Conservation (phyloP, 2,888 invertebrate species). For the Idaea biselata region DNA sequence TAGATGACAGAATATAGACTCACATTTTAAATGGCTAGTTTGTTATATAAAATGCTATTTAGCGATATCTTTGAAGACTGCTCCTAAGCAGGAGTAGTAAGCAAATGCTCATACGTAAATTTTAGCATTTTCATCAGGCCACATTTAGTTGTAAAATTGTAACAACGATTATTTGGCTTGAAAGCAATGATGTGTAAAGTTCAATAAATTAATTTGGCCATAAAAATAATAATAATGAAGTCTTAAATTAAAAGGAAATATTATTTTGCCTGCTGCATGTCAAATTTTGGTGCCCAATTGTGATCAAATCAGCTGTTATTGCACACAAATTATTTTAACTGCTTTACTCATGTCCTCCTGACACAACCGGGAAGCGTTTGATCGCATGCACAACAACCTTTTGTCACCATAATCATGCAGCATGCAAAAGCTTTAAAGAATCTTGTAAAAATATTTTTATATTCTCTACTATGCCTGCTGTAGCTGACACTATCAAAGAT, state of each 20-base stretch:
- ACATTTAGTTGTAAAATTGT: slow-evolving; percentile 51
- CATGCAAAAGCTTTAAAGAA: slow-evolving; percentile 71
- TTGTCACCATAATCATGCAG: slow-evolving; percentile 67
- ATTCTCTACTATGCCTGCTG: slow-evolving; percentile 36
- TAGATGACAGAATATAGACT: slow-evolving; percentile 5
- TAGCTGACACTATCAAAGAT: slow-evolving; percentile 35
- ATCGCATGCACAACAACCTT: slow-evolving; percentile 56
- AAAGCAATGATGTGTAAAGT: slow-evolving; percentile 15
- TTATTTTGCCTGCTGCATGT: slow-evolving; percentile 78
- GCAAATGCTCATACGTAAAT: slow-evolving; percentile 47
- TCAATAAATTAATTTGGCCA: slow-evolving; percentile 34
- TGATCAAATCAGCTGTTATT: slow-evolving; percentile 42
- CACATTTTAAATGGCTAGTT: slow-evolving; percentile 2
- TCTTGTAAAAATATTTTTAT: slow-evolving; percentile 34
- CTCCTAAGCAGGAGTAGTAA: slow-evolving; percentile 31
- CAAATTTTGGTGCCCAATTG: slow-evolving; percentile 49
- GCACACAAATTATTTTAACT: slow-evolving; percentile 44
- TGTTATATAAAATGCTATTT: slow-evolving; percentile 42
- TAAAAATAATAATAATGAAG: slow-evolving; percentile 32
- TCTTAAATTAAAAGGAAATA: slow-evolving; percentile 30
- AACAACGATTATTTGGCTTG: slow-evolving; percentile 18
- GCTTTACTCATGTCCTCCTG: slow-evolving; percentile 50
- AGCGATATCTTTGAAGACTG: slow-evolving; percentile 47
- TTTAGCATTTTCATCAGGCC: slow-evolving; percentile 47
- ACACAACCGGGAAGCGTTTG: slow-evolving; percentile 43